Base-by-base conservation (phyloP, 2,888 invertebrate species). In the Thereva unica region DNA sequence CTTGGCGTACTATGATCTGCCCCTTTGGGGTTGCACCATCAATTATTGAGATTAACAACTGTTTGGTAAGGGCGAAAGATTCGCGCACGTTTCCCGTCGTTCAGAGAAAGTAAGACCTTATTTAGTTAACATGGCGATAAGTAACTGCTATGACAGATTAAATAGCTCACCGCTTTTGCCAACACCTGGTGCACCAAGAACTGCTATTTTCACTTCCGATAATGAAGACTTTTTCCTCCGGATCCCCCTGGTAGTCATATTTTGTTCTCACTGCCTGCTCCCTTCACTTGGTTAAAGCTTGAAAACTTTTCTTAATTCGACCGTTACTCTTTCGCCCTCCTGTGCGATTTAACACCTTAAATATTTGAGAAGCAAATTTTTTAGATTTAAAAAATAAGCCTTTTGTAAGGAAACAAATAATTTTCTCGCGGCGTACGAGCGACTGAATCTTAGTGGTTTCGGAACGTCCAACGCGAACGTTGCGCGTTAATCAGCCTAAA, bases 151-250 rank as follows among this genome's bases (percentile, higher is more conserved):
- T 61, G 61, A 61, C 61, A 61, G 61, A 61, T 53, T 57, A 53
- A 71, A 70, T 71, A 70, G 84, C 87, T 83, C 85, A 95, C 95
- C 95, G 82, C 93, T 95, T 84, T 95, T 95, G 70, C 95, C 95
- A 71, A 95, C 95, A 71, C 91, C 89, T 10, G 93, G 91, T 67
- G 92, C 92, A 66, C 95, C 95, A 72, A 95, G 85, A 73, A 95
- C 92, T 49, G 92, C 93, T 74, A 95, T 90, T 85, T 95, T 95
- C 72, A 95, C 91, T 83, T 95, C 94, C 69, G 91, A 89, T 71
- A 94, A 84, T 73, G 92, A 90, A 52, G 93, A 93, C 82, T 95
- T 95, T 84, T 94, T 95, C 75, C 93, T 86, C 73, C 93, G 85
- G 73, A 94, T 92, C 55, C 91, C 92, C 75, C 92, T 87, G 73